Evolutionary conservation across 1,140 invertebrate genomes (phyloP).

Genomic region (Drosophila nannoptera): DNA sequence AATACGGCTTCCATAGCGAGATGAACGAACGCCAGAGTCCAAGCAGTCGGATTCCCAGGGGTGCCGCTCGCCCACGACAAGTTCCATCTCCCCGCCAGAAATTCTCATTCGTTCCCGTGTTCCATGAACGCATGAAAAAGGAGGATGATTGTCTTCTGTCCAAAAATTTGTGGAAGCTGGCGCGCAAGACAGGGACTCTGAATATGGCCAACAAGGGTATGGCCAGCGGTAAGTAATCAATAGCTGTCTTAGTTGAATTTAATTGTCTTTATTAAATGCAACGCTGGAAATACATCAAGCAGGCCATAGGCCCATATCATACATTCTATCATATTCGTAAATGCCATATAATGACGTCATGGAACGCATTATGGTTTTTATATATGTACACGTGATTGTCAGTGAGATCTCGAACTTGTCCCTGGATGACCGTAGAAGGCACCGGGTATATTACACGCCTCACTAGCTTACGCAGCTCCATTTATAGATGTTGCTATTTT

Average conservation of each 20-base stretch:
- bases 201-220: constrained; percentile 88
- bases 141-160: constrained; percentile 85
- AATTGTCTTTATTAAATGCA: constrained; percentile 20
- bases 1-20: constrained; percentile 34
- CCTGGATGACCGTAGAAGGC: constrained; percentile 50
- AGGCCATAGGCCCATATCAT: neutral
- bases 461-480: constrained; percentile 24
- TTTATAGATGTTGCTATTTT: constrained; percentile 26
- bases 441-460: constrained; percentile 54
- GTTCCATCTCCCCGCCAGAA: constrained; percentile 20
- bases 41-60: constrained; percentile 45
- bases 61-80: constrained; percentile 27
- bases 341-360: constrained; percentile 20
- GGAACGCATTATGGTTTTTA: constrained; percentile 63
- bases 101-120: constrained; percentile 82
- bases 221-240: constrained; percentile 82
- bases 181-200: constrained; percentile 87
- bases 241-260: neutral
- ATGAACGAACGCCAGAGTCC: constrained; percentile 28
- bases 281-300: constrained; percentile 35
- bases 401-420: constrained; percentile 45
- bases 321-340: neutral
- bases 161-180: constrained; percentile 85
- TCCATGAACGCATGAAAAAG: constrained; percentile 84
- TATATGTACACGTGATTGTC: constrained; percentile 49